These are phyloP conservation scores for Cephus pulcher DNA, from an alignment of 2,888 invertebrate species.

Conservation along the genomic window DNA sequence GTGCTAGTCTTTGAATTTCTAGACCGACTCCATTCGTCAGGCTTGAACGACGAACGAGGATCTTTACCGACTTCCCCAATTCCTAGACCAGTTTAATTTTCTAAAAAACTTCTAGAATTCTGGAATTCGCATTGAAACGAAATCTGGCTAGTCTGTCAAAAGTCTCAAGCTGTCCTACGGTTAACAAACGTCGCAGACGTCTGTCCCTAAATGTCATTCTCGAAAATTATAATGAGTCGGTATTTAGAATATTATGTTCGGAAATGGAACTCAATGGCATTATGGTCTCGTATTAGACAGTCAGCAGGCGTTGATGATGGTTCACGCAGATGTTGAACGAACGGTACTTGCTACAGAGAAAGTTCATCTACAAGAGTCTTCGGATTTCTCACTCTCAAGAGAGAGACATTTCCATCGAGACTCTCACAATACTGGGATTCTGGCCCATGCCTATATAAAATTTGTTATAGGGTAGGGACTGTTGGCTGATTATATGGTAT, in stretches of 20 bases:
- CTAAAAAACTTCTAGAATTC: neutral
- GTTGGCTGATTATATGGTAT: neutral
- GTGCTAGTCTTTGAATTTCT: neutral
- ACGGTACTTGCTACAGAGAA: slow-evolving; percentile 64
- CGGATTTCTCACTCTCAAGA: neutral
- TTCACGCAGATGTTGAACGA: slow-evolving; percentile 43
- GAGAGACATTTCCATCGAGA: neutral
- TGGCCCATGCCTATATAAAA: neutral
- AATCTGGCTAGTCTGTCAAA: neutral
- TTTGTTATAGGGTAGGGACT: neutral
- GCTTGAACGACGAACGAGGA: neutral
- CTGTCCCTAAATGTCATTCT: neutral
- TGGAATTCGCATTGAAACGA: neutral
- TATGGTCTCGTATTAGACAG: neutral
- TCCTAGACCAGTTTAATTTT: neutral
- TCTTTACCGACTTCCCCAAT: neutral
- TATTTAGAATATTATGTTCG: neutral
- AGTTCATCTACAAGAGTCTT: slow-evolving; percentile 35
- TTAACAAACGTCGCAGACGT: neutral
- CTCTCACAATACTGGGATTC: neutral
- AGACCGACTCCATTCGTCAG: neutral
- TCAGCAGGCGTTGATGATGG: neutral
- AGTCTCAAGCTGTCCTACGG: neutral
- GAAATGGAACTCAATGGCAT: neutral
- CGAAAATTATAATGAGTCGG: neutral